These are phyloP conservation scores for Thereuonema tuberculata DNA, from an alignment of 1,140 invertebrate genomes.

Conservation along the genomic window DNA sequence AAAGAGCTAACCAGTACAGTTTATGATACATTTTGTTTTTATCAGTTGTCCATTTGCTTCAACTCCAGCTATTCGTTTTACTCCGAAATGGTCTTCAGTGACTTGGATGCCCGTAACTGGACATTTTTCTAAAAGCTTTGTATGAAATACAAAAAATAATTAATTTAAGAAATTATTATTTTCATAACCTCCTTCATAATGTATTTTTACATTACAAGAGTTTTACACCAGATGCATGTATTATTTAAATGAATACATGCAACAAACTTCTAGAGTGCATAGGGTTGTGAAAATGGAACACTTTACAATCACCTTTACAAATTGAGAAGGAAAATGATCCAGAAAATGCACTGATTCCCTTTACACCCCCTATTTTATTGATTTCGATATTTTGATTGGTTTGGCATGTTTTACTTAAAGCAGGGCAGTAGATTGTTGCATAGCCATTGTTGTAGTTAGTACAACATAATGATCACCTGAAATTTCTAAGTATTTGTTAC, in stretches of 20 bases:
- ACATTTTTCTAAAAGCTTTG: constrained; percentile 57
- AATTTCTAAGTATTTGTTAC: too few species aligned
- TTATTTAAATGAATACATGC: too few species aligned
- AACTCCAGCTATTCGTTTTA: constrained; percentile 55
- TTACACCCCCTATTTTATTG: not conserved
- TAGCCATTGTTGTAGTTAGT: too few species aligned
- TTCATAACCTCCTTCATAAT: not conserved
- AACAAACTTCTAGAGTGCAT: too few species aligned
- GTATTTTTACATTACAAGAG: too few species aligned
- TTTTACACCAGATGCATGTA: not conserved
- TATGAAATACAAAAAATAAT: not conserved
- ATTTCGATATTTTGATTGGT: too few species aligned
- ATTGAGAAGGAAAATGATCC: not conserved
- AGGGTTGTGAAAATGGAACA: too few species aligned
- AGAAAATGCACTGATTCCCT: too few species aligned
- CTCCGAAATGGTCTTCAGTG: constrained; percentile 43
- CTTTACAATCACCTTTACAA: too few species aligned
- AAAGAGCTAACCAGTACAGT: constrained; percentile 45
- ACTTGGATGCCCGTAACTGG: constrained; percentile 50
- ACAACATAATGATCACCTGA: too few species aligned
- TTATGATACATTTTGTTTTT: constrained; percentile 55
- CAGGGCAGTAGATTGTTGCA: too few species aligned
- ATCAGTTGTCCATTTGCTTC: constrained; percentile 54
- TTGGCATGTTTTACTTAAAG: too few species aligned
- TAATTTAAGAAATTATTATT: constrained; percentile 1